Base-by-base conservation (phyloP, 2,888 invertebrate genomes). In the Brenthis hecate region DNA sequence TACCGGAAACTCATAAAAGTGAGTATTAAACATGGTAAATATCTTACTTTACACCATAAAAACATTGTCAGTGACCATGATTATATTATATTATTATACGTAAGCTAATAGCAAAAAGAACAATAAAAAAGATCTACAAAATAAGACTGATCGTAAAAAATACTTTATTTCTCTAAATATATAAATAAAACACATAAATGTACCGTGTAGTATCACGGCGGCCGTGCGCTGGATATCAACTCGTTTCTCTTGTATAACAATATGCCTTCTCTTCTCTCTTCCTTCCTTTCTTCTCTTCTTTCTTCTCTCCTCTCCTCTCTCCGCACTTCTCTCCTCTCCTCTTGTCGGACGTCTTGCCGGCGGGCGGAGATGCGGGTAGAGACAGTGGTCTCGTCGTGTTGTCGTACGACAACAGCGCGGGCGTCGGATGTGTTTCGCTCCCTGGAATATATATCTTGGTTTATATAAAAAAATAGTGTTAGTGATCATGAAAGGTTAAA, bases 211-310 rank as follows among this genome's bases (percentile, higher is more conserved):
- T 85, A 68, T 51, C 53, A 62, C 19, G 87, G 86, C 69, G 83
- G 87, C 64, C 94, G 95, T 71, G 96, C 96, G 87, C 97, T 97
- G 56, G 97, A 96, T 79, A 97, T 97, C 68, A 97, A 91, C 86
- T 97, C 97, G 71, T 96, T 94, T 72, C 97, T 91, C 87, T 97
- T 97, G 94, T 96, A 97, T 23, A 96, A 94, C 65, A 94, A 94
- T 71, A 91, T 72, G 76, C 81, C 81, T 82, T 76, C 81, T 77
- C 68, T 74, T 66, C 75, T 73, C 68, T 81, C 82, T 56, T 81
- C 81, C 76, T 75, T 80, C 66, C 76, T 78, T 32, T 80, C 81
- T 47, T 79, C 80, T 76, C 73, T 78, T 65, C 75, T 76, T 93
- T 94, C 43, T 32, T 70, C 70, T 51, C 55, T 50, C 36, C 55